A percentile compares a stretch with the other conserved stretches of the same genome.
These are phyloP conservation scores for Porites rus DNA, from an alignment of 92 coral and sea anemone genomes.

Conservation along the genomic window DNA sequence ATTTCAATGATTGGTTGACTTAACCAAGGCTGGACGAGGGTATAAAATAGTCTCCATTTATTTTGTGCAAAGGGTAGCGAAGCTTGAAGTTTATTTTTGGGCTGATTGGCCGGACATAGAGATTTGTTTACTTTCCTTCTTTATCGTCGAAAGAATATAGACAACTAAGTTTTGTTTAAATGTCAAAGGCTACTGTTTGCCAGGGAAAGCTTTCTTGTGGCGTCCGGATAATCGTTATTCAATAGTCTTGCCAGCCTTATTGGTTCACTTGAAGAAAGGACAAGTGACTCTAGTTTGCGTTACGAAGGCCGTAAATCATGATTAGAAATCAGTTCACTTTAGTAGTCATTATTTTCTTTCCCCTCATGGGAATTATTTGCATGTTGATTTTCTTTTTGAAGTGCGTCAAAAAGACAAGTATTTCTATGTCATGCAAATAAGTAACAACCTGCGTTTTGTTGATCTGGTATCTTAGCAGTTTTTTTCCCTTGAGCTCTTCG, in stretches of 20 bases:
- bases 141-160: not conserved
- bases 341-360: constrained; percentile 4
- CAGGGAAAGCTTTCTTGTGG: not conserved
- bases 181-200: not conserved
- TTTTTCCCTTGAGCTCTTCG: constrained; percentile 2
- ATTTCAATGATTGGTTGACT: too few species aligned
- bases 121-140: too few species aligned
- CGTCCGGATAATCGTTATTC: not conserved
- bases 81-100: too few species aligned
- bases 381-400: constrained; percentile 5
- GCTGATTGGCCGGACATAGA: too few species aligned
- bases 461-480: constrained; percentile 22
- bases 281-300: not conserved
- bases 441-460: constrained; percentile 11
- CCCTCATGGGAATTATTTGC: constrained; percentile 31
- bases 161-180: not conserved
- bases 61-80: too few species aligned
- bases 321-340: not conserved
- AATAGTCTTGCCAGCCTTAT: too few species aligned
- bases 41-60: too few species aligned
- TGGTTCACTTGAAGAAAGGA: not conserved
- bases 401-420: constrained; percentile 3
- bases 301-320: not conserved
- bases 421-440: constrained; percentile 43
- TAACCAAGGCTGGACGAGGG: too few species aligned